A percentile compares a stretch with the other conserved stretches of the same genome.
Conservation (phyloP, 2,113 vertebrate genomes). For the Eira barbara region DNA sequence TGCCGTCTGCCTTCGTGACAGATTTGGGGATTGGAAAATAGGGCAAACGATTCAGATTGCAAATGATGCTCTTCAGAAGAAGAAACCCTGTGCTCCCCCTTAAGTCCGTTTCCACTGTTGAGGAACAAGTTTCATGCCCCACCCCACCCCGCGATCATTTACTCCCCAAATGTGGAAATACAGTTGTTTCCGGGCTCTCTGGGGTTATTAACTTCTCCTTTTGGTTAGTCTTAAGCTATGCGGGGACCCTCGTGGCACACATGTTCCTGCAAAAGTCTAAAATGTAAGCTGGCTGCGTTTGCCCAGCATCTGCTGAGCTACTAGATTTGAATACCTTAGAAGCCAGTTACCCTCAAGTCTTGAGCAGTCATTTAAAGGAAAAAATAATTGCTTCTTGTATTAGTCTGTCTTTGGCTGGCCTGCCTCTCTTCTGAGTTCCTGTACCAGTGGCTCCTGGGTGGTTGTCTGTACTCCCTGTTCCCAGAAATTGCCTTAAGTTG, state of each 20-base stretch:
- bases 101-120: background rate
- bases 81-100: background rate
- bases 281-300: background rate
- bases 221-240: background rate
- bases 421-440: background rate
- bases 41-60: background rate
- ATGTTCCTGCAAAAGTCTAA: background rate
- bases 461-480: background rate
- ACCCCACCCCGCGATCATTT: background rate
- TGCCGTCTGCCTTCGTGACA: background rate
- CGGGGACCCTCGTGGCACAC: background rate
- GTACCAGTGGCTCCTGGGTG: background rate
- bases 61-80: background rate
- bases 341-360: background rate
- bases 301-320: background rate
- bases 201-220: background rate
- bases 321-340: slow-evolving; percentile 25
- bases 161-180: background rate
- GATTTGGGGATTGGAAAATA: background rate
- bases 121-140: background rate
- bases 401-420: background rate
- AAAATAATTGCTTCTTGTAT: background rate
- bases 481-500: background rate
- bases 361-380: background rate
- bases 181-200: background rate